Conservation (phyloP, 2,113 vertebrate species). For the Cercocebus atys region DNA sequence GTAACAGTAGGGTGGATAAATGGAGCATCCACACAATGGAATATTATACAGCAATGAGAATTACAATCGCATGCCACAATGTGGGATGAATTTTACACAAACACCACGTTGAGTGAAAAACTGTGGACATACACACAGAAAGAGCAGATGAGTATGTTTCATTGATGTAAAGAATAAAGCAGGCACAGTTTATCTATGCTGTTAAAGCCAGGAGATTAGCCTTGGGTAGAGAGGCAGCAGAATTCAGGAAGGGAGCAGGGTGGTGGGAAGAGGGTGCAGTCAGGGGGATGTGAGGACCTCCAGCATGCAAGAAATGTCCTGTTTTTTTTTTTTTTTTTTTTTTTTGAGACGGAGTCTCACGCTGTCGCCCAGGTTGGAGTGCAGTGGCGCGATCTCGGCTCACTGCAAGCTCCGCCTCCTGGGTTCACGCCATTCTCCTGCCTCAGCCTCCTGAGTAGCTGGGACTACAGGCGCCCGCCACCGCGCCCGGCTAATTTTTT, state of each 20-base stretch:
- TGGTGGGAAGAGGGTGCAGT: accelerated
- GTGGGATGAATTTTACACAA: background rate
- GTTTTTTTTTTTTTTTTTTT: too few species aligned
- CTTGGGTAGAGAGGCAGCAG: background rate
- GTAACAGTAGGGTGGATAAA: background rate
- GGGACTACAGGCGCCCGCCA: too few species aligned
- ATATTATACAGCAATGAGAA: background rate
- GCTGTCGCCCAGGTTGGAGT: too few species aligned
- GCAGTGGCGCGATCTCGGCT: too few species aligned
- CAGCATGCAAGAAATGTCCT: too few species aligned
- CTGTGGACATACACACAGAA: background rate
- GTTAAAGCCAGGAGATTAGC: background rate
- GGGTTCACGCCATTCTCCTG: too few species aligned
- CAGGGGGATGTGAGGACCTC: background rate
- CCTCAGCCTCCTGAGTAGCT: too few species aligned
- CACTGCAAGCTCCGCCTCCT: too few species aligned
- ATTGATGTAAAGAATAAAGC: background rate
- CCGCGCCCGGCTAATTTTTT: too few species aligned
- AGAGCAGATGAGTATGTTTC: background rate
- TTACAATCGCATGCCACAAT: background rate
- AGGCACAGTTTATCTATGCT: background rate
- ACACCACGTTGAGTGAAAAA: background rate
- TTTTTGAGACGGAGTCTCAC: too few species aligned
- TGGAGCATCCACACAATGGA: background rate
- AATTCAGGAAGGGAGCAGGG: background rate